Conservation (phyloP, 2,113 vertebrate species). For the Upupa epops region DNA sequence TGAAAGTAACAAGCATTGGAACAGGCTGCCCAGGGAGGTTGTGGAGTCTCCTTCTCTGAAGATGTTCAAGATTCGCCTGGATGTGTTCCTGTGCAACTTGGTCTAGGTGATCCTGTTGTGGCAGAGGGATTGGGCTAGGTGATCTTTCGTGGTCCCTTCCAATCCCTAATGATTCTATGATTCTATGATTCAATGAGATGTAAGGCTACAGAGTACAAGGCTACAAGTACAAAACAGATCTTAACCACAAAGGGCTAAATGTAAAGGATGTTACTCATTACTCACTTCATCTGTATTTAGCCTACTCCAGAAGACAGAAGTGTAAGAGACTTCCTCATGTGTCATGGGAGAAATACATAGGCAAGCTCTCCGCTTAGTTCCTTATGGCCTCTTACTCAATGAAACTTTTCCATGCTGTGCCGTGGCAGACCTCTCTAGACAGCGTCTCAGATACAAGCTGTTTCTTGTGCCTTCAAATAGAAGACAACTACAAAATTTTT, state of each 20-base stretch:
- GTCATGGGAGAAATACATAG: fast-evolving
- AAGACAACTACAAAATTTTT: not conserved
- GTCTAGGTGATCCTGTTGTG: too few relatives aligned
- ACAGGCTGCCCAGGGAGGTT: too few relatives aligned
- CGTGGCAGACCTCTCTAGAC: not conserved
- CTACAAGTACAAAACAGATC: not conserved
- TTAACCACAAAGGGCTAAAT: not conserved
- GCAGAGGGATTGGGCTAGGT: too few relatives aligned
- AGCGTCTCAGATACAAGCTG: not conserved
- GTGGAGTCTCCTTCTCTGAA: too few relatives aligned
- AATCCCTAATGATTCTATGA: too few relatives aligned
- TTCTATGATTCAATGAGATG: not conserved
- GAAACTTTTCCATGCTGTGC: not conserved
- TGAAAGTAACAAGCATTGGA: too few relatives aligned
- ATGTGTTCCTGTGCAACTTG: too few relatives aligned
- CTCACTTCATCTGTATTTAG: not conserved
- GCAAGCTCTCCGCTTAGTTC: not conserved
- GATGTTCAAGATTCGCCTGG: too few relatives aligned
- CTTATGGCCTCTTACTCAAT: fast-evolving
- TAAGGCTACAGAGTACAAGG: not conserved
- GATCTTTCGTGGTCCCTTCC: too few relatives aligned
- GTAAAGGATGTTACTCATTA: not conserved
- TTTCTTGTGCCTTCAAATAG: not conserved
- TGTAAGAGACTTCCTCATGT: not conserved
- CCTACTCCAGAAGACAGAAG: not conserved